phyloP scores from a whole-genome alignment of 2,888 invertebrate species.

The Glaucopsyche alexis region DNA sequence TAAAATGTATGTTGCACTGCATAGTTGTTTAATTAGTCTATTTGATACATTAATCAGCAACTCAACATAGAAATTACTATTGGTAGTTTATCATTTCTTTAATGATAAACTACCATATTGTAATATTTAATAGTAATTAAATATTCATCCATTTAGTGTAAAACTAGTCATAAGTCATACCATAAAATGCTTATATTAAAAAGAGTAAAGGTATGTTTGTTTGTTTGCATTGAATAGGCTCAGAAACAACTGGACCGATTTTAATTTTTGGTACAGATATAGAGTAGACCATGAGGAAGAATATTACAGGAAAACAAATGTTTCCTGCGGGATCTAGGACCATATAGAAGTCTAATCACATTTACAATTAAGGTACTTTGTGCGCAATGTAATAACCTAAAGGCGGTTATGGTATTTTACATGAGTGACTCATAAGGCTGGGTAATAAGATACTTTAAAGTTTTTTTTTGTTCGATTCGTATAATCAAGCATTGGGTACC shows the following conservation, averaged over 20 bases:
- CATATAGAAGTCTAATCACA: not conserved
- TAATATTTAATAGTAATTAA: not conserved
- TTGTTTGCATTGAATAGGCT: too few relatives aligned
- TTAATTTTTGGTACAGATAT: too few relatives aligned
- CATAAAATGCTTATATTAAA: too few relatives aligned
- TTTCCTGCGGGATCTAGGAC: too few relatives aligned
- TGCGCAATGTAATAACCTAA: not conserved
- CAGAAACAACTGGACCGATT: too few relatives aligned
- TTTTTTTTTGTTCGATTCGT: not conserved
- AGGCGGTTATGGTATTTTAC: not conserved
- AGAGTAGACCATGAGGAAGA: too few relatives aligned
- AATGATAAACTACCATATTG: too few relatives aligned
- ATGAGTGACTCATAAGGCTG: not conserved
- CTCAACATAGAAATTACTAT: not conserved
- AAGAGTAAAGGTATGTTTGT: too few relatives aligned
- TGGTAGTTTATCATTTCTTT: not conserved
- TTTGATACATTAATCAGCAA: not conserved
- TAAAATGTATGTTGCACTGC: not conserved
- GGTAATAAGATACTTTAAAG: not conserved
- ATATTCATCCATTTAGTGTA: not conserved
- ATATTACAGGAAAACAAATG: too few relatives aligned
- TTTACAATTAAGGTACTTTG: not conserved
- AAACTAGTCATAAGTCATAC: not conserved
- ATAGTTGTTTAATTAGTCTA: not conserved
- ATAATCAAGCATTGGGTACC: constrained; percentile 36